A percentile compares a stretch with the other conserved stretches of the same genome.
These are phyloP conservation scores for Netelia virgata DNA, from an alignment of 2,888 invertebrate genomes.

Conservation along the genomic window DNA sequence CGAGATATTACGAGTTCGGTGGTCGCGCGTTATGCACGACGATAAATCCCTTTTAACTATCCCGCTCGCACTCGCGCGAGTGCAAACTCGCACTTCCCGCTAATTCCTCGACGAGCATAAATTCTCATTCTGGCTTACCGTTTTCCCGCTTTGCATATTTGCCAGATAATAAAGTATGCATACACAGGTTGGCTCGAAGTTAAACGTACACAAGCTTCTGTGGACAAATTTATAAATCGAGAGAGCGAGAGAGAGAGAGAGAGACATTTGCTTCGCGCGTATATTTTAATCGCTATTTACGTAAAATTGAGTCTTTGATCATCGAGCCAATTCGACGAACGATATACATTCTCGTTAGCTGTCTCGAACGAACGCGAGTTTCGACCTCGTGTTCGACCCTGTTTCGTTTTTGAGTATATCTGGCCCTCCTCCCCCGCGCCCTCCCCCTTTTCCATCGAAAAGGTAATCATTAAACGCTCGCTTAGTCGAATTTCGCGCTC, in stretches of 20 bases:
- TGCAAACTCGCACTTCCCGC: slow-evolving; percentile 2
- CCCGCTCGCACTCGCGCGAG: neutral
- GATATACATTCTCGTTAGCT: neutral
- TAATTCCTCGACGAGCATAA: slow-evolving; percentile 36
- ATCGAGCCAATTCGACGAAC: slow-evolving; percentile 22
- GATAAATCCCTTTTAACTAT: slow-evolving; percentile 3
- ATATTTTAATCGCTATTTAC: neutral
- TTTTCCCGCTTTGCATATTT: slow-evolving; percentile 55
- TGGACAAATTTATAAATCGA: no score
- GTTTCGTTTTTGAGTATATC: no score
- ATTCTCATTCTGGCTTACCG: slow-evolving; percentile 27
- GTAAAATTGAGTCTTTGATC: slow-evolving; percentile 41
- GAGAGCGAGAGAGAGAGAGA: neutral
- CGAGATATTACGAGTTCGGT: neutral
- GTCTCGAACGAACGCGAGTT: neutral
- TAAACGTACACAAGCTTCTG: neutral
- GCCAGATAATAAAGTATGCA: slow-evolving; percentile 21
- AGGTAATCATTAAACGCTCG: no score
- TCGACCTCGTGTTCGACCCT: no score
- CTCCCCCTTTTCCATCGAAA: no score
- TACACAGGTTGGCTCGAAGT: neutral
- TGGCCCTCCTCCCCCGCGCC: no score
- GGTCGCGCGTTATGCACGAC: neutral
- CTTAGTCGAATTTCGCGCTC: no score
- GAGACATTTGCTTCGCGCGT: neutral